Evolutionary conservation across 2,113 vertebrate species (phyloP), one percentile per base, ranked within the genome.

Genomic region (Meleagris gallopavo): DNA sequence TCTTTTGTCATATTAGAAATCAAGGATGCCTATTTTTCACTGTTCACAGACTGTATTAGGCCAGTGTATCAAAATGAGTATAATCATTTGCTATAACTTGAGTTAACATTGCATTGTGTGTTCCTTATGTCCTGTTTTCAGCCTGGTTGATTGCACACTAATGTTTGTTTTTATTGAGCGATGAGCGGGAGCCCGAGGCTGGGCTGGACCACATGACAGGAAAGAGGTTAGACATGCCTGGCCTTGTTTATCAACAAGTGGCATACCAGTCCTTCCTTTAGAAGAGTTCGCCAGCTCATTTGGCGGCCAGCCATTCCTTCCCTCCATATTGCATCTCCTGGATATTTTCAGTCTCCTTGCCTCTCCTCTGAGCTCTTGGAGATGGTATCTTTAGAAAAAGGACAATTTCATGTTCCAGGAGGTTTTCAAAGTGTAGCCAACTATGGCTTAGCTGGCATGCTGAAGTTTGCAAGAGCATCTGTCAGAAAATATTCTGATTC

Each of bases 401-500:
- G 85, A 83, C 70, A 93, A 34, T 91, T 86, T 88, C 61, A 67
- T 95, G 60, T 95, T 97, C 85, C 89, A 95, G 61, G 34, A 91
- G 64, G 83, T 94, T 86, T 91, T 83, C 77, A 88, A 88, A 91
- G 52, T 83, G 65, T 54, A 93, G 72, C 88, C 85, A 94, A 27
- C 75, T 88, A 36, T 69, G 65, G 55, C 55, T 83, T 95, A 81
- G 64, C 74, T 95, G 93, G 87, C 84, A 83, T 91, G 78, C 25
- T 92, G 78, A 77, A 91, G 76, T 93, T 93, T 93, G 48, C 69
- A 83, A 65, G 65, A 93, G 65, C 93, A 95, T 96, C 94, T 97
- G 93, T 91, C 85, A 6, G 86, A 91, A 95, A 94, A 91, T 91
- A 86, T 90, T 95, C 95, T 88, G 55, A 91, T n/a, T 92, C 36